Conservation (phyloP, 2,113 vertebrate species). For the Pithys albifrons region DNA sequence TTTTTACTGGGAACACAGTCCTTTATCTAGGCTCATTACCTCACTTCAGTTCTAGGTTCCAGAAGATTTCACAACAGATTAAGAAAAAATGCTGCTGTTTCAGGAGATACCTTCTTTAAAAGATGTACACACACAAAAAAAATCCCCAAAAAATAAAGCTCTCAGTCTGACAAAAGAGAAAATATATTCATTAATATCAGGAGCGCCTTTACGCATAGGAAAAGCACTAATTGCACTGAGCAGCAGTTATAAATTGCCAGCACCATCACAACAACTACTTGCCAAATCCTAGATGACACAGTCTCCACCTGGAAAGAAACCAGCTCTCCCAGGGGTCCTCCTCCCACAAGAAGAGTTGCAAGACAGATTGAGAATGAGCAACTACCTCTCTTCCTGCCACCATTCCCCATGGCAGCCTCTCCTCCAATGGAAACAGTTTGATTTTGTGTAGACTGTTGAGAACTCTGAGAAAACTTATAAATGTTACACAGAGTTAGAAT, state of each 20-base stretch:
- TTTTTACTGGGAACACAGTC: not conserved
- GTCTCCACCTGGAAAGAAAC: not conserved
- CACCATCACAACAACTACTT: not conserved
- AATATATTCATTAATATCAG: not conserved
- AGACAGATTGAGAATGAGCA: not conserved
- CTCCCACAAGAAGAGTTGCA: not conserved
- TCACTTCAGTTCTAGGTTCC: not conserved
- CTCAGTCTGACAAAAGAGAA: not conserved
- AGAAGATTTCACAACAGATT: conserved; percentile 32
- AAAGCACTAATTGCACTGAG: not conserved
- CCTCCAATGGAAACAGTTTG: not conserved
- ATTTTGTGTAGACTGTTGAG: not conserved
- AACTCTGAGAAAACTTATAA: not conserved
- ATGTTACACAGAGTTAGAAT: fast-evolving
- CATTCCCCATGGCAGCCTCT: not conserved
- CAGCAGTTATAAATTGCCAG: not conserved
- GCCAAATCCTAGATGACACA: not conserved
- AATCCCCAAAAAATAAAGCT: not conserved
- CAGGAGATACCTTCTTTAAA: not conserved
- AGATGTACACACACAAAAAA: not conserved
- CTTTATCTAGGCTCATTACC: conserved; percentile 12
- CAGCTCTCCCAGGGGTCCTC: not conserved
- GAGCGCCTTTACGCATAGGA: not conserved
- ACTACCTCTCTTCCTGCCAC: not conserved
- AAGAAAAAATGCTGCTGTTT: not conserved